A percentile compares a stretch with the other conserved stretches of the same genome.
phyloP scores from a whole-genome alignment of 2,113 vertebrate genomes.

The Zingel zingel region DNA sequence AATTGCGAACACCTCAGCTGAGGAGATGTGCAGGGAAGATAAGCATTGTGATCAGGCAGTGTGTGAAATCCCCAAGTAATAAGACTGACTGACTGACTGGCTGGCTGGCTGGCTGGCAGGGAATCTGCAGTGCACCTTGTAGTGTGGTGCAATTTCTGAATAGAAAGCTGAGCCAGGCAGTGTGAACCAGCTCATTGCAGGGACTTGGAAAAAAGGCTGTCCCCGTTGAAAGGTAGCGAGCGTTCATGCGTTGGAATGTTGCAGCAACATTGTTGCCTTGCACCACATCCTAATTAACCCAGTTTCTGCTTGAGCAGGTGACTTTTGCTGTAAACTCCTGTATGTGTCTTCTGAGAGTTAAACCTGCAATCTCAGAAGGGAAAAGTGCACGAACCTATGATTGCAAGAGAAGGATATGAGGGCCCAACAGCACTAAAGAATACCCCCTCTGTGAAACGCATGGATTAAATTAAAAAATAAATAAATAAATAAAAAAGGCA shows the following conservation, averaged over 20 bases:
- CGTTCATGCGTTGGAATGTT: slow-evolving; percentile 64
- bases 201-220: slow-evolving; percentile 63
- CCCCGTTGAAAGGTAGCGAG: slow-evolving; percentile 69
- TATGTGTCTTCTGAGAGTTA: slow-evolving; percentile 60
- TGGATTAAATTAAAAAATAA: slow-evolving; percentile 71
- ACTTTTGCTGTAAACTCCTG: slow-evolving; percentile 62
- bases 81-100: slow-evolving; percentile 58
- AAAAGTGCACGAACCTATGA: slow-evolving; percentile 58
- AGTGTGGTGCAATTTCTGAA: slow-evolving; percentile 77
- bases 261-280: slow-evolving; percentile 72
- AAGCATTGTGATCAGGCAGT: slow-evolving; percentile 75
- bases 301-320: slow-evolving; percentile 73
- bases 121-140: slow-evolving; percentile 84
- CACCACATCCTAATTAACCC: slow-evolving; percentile 76
- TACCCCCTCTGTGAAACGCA: slow-evolving; percentile 63
- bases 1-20: slow-evolving; percentile 71
- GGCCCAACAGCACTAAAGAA: slow-evolving; percentile 69
- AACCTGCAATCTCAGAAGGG: slow-evolving; percentile 72
- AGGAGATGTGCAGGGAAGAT: slow-evolving; percentile 72
- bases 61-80: slow-evolving; percentile 80
- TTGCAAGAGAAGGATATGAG: slow-evolving; percentile 61
- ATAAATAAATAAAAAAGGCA: slow-evolving; percentile 67
- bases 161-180: slow-evolving; percentile 83
- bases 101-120: slow-evolving; percentile 60
- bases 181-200: slow-evolving; percentile 78